A percentile compares a stretch with the other conserved stretches of the same genome.
phyloP scores from a whole-genome alignment of 2,888 invertebrate genomes.

The Cactoblastis cactorum region DNA sequence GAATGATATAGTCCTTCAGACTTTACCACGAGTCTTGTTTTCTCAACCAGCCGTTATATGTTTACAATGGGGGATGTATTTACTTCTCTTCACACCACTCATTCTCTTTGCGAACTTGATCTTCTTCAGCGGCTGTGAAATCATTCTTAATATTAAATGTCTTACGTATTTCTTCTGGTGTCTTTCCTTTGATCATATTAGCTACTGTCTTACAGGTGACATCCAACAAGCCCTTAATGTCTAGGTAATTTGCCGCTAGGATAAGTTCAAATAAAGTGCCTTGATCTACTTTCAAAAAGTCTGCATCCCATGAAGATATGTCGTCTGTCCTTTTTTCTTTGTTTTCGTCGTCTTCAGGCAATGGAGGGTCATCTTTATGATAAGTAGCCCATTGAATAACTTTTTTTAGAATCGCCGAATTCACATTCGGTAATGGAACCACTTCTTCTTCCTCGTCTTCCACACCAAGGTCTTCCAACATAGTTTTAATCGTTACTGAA shows the following conservation, averaged over 20 bases:
- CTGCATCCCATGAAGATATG: slow-evolving; percentile 99
- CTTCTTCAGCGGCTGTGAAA: slow-evolving; percentile 97
- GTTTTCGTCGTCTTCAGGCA: slow-evolving; percentile 98
- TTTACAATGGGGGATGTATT: slow-evolving; percentile 12
- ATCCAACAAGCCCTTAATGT: slow-evolving; percentile 96
- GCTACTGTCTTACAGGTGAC: slow-evolving; percentile 99
- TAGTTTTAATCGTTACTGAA: slow-evolving; percentile 98
- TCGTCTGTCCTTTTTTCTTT: slow-evolving; percentile 99
- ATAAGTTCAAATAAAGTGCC: slow-evolving; percentile 97
- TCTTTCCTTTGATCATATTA: slow-evolving; percentile 99
- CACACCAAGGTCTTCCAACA: slow-evolving; percentile 96
- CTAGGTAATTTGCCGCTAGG: slow-evolving; percentile 97
- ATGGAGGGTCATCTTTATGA: slow-evolving; percentile 96
- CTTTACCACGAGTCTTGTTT: background rate
- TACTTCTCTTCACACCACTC: slow-evolving; percentile 96
- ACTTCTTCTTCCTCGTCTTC: slow-evolving; percentile 96
- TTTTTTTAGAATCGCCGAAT: slow-evolving; percentile 96
- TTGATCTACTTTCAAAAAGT: slow-evolving; percentile 98
- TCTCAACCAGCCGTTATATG: background rate
- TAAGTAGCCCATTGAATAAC: slow-evolving; percentile 96
- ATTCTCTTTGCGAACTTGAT: slow-evolving; percentile 97
- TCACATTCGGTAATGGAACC: slow-evolving; percentile 98
- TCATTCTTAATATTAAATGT: slow-evolving; percentile 99
- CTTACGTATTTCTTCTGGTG: slow-evolving; percentile 97
- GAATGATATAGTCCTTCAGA: background rate